Percentiles rank a stretch among this genome's conserved stretches.
phyloP scores from a whole-genome alignment of 2,113 vertebrate species.

The Rallus limicola region DNA sequence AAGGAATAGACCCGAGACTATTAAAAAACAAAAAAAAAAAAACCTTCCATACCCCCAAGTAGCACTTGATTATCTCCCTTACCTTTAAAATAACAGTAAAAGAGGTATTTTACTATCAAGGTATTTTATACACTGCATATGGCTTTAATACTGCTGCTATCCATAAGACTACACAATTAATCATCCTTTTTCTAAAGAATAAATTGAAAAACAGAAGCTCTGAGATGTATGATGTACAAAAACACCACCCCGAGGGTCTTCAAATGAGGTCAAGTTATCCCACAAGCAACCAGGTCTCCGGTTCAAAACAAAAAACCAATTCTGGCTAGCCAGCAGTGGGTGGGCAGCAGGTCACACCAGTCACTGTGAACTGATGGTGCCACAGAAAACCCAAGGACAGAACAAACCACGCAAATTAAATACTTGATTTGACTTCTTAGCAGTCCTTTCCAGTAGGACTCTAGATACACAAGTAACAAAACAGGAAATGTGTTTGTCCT shows the following conservation, averaged over 20 bases:
- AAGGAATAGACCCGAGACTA: not conserved
- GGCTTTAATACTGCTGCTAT: not conserved
- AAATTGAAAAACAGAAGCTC: not conserved
- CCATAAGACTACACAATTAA: not conserved
- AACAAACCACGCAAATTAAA: not conserved
- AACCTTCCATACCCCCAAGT: fast-evolving
- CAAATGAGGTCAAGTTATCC: not conserved
- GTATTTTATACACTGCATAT: not conserved
- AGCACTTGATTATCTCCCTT: not conserved
- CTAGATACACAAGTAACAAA: not conserved
- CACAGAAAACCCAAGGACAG: not conserved
- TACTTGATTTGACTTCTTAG: not conserved
- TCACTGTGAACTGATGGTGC: not conserved
- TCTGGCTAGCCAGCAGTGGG: not conserved
- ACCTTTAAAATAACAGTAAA: not conserved
- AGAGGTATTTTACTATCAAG: not conserved
- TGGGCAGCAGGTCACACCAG: not conserved
- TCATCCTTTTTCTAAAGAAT: not conserved
- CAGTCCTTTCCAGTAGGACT: not conserved
- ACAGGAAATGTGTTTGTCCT: not conserved
- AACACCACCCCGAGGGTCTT: not conserved
- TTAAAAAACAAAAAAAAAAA: not conserved
- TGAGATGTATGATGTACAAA: not conserved
- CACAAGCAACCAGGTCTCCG: not conserved
- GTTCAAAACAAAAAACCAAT: not conserved